phyloP scores from a whole-genome alignment of 2,888 invertebrate species.

The Cheilosia soror region DNA sequence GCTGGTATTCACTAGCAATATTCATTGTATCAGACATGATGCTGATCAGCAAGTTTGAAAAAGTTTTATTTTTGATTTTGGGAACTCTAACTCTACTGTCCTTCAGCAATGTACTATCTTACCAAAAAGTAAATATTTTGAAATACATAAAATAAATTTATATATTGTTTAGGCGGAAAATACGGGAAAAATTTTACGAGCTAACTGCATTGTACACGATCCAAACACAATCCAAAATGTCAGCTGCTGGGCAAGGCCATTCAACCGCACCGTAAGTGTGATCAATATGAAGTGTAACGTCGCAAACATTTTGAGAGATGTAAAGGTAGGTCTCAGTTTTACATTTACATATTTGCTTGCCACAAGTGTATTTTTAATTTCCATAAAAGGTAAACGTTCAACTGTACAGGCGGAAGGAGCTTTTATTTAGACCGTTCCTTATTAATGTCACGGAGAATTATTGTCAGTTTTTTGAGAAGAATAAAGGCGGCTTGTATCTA shows the following conservation, averaged over 20 bases:
- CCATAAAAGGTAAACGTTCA: constrained; percentile 1
- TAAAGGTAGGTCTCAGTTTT: not conserved
- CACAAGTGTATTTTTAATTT: not conserved
- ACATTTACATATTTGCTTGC: not conserved
- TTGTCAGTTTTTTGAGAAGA: constrained; percentile 5
- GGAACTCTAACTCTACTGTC: too few species aligned
- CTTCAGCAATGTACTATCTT: too few species aligned
- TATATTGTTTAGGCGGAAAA: not conserved
- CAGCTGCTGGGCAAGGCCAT: constrained; percentile 16
- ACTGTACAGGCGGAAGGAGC: not conserved
- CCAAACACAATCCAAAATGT: not conserved
- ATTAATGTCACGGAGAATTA: constrained; percentile 24
- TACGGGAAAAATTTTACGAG: not conserved
- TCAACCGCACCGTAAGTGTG: not conserved
- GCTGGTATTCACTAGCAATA: too few species aligned
- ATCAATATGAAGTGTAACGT: constrained; percentile 6
- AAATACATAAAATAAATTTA: too few species aligned
- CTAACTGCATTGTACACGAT: constrained; percentile 3
- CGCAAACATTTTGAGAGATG: not conserved
- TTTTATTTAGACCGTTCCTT: constrained; percentile 9
- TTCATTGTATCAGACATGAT: too few species aligned
- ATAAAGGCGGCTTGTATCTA: not conserved
- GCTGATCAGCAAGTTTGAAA: too few species aligned
- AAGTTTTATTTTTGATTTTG: too few species aligned
- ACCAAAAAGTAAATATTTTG: too few species aligned